Conservation (phyloP, 1,140 invertebrate genomes). For the Pseudomyrmex sp. region DNA sequence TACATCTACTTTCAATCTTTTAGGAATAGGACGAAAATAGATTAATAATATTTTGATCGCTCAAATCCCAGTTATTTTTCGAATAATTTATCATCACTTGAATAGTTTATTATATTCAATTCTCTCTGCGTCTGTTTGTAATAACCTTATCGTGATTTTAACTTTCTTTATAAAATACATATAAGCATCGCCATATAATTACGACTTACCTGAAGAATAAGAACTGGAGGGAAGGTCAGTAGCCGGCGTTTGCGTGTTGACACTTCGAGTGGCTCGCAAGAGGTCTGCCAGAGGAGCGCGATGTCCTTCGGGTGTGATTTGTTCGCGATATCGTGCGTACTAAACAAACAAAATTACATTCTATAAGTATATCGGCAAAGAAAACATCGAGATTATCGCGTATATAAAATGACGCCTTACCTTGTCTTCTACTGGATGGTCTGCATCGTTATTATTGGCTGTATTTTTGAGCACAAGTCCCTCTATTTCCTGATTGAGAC, state of each 20-base stretch:
- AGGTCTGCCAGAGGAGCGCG: constrained; percentile 92
- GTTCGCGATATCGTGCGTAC: constrained; percentile 84
- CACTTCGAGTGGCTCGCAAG: constrained; percentile 89
- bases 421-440: constrained; percentile 83
- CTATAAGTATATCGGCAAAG: background rate
- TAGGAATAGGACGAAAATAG: constrained; percentile 6
- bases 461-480: constrained; percentile 87
- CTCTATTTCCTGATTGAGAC: constrained; percentile 94
- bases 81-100: background rate
- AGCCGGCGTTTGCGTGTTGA: constrained; percentile 93
- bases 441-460: constrained; percentile 80
- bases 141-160: background rate
- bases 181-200: background rate
- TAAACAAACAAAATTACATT: constrained; percentile 53
- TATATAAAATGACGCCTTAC: constrained; percentile 60
- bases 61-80: background rate
- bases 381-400: background rate
- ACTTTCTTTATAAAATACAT: background rate
- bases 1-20: too few species aligned
- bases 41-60: background rate
- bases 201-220: constrained; percentile 86
- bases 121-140: constrained; percentile 11
- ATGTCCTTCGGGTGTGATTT: constrained; percentile 93
- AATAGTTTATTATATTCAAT: background rate
- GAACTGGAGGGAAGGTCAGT: constrained; percentile 85